Percentiles rank a stretch among this genome's conserved stretches.
phyloP scores from a whole-genome alignment of 2,113 vertebrate species.

The Colaptes auratus region DNA sequence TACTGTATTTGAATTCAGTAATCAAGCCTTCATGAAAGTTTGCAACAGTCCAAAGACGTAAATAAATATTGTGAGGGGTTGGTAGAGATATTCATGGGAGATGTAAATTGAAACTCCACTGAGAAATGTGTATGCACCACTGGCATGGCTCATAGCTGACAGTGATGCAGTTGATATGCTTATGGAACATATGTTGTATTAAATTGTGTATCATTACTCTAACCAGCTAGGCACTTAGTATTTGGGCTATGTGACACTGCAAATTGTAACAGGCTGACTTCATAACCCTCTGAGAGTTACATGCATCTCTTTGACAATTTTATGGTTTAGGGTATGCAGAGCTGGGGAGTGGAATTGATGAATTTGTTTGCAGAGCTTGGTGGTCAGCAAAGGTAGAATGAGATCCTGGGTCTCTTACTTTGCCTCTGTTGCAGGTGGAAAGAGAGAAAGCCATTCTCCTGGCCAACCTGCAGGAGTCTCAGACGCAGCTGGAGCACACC shows the following conservation, averaged over 20 bases:
- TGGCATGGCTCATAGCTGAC: neutral
- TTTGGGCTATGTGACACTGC: neutral
- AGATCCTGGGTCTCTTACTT: neutral
- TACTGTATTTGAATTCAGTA: neutral
- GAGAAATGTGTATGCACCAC: neutral
- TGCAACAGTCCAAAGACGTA: neutral
- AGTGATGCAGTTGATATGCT: neutral
- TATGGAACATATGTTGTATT: neutral
- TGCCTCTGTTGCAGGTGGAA: constrained; percentile 84
- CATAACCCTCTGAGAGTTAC: neutral
- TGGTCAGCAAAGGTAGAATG: fast-evolving
- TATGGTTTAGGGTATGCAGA: neutral
- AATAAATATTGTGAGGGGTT: neutral
- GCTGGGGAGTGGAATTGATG: neutral
- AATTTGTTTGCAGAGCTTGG: neutral
- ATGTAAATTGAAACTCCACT: neutral
- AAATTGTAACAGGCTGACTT: neutral
- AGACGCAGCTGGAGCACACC: constrained; percentile 94
- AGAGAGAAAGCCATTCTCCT: constrained; percentile 91
- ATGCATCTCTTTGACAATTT: neutral
- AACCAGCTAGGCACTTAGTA: neutral
- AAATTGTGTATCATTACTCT: neutral
- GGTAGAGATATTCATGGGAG: neutral
- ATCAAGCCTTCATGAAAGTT: neutral
- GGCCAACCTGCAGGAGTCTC: constrained; percentile 92